These are phyloP conservation scores for Conomelus anceps DNA, from an alignment of 2,888 invertebrate genomes.

Conservation along the genomic window DNA sequence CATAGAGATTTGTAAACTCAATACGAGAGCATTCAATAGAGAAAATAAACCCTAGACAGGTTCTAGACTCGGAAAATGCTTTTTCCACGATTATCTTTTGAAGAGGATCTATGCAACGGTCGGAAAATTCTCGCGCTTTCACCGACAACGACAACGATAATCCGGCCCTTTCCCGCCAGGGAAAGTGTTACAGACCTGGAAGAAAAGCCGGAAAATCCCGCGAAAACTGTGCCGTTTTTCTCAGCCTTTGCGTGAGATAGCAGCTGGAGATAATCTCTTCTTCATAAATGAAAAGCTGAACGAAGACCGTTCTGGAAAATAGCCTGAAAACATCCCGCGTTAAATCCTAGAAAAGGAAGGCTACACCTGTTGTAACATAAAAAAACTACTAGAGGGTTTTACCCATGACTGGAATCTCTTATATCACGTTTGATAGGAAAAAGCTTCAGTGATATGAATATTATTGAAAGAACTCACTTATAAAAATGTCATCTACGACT, in stretches of 20 bases:
- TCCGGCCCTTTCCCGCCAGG: background rate
- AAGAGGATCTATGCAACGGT: background rate
- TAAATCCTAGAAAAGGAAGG: too few species aligned
- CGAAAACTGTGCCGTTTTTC: background rate
- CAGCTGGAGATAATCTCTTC: background rate
- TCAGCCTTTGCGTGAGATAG: background rate
- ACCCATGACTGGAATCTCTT: too few species aligned
- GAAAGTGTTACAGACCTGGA: background rate
- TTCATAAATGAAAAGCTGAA: background rate
- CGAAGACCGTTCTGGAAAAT: too few species aligned
- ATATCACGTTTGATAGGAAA: too few species aligned
- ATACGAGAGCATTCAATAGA: background rate
- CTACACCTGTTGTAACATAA: too few species aligned
- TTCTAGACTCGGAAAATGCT: background rate
- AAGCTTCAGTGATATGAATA: too few species aligned
- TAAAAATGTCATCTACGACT: too few species aligned
- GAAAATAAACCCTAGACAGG: background rate
- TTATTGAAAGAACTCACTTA: too few species aligned
- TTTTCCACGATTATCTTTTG: background rate
- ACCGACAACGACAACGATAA: background rate
- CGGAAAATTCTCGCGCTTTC: background rate
- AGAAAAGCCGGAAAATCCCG: background rate
- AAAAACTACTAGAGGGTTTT: too few species aligned
- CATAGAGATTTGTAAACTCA: too few species aligned
- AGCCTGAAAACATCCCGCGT: too few species aligned